Conservation (phyloP, 2,888 invertebrate species). For the Hirtodrosophila alboralis region DNA sequence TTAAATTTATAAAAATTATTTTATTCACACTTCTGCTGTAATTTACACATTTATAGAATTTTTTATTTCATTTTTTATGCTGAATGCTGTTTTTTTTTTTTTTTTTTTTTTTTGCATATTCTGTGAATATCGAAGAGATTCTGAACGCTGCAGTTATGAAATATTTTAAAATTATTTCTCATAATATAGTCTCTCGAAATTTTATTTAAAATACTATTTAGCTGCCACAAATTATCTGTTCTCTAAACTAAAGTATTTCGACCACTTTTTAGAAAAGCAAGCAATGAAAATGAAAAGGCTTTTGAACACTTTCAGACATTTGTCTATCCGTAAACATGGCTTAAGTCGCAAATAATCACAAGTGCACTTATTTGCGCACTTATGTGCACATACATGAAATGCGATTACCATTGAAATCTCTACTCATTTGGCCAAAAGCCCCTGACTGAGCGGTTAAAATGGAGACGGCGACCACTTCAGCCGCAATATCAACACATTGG, state of each 20-base stretch:
- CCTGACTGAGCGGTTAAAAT: constrained; percentile 2
- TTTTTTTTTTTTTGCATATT: too few species aligned
- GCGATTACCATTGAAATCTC: constrained; percentile 48
- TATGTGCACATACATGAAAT: constrained; percentile 32
- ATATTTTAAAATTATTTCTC: too few species aligned
- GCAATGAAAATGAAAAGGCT: constrained; percentile 1
- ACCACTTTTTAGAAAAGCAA: constrained; percentile 5
- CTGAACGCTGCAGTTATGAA: too few species aligned
- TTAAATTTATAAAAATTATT: too few species aligned
- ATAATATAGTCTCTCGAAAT: too few species aligned
- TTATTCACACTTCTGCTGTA: too few species aligned
- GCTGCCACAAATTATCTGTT: too few species aligned
- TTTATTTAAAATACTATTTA: too few species aligned
- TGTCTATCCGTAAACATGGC: constrained; percentile 50
- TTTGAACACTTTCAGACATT: constrained; percentile 34
- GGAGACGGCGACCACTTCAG: constrained; percentile 42
- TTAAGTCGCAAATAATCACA: constrained; percentile 72
- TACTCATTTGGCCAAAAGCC: constrained; percentile 60
- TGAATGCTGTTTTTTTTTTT: too few species aligned
- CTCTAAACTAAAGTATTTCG: not conserved
- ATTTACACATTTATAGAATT: too few species aligned
- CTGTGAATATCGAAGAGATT: too few species aligned
- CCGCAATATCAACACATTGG: constrained; percentile 78
- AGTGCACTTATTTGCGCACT: constrained; percentile 56
- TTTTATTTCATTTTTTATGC: too few species aligned